Evolutionary conservation across 2,888 invertebrate genomes (phyloP), one percentile per base, ranked within the genome.

Genomic region (Aphidoletes aphidimyza): DNA sequence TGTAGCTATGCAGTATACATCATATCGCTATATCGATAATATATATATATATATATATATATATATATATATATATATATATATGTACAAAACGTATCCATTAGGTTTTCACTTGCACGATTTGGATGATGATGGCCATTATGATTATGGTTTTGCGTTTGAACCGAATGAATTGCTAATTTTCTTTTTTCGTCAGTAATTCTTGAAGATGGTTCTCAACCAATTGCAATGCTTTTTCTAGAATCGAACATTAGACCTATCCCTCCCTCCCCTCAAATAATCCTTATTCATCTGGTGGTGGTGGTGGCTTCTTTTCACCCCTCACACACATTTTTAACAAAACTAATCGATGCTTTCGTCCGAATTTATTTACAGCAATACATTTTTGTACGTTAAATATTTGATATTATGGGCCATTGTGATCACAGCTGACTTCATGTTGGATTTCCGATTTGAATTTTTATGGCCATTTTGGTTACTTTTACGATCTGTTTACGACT

Each of bases 381-480:
- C 97, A 88, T 93, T 98, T 90, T 92, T 97, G 90, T 98, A 98
- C 92, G 91, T 98, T 92, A 98, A 97, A 92, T 97, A 98, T 92
- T 93, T 98, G 89, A 92, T 97, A 91, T 93, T 98, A 91, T 98
- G 98, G 98, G 95, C 95, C 87, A 93, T 97, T 90, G 96, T 98
- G 88, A 95, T 98, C 90, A 92, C 97, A 91, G 97, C 97, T 87
- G 98, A 98, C 91, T 98, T 97, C 91, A 95, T 98, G 92, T 92
- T 98, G 91, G 98, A 98, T 92, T 98, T 99, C 92, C 95, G 99
- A 88, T 98, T 99, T 92, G 99, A 99, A 92, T 98, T 98, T 92
- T 93, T 99, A 89, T 99, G 98, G 98, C 98, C 99, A 85, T 97
- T 98, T 91, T 98, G 98, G 96, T 94, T 99, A 88, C 93, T 99